phyloP scores from a whole-genome alignment of 2,113 vertebrate species.

The Naja naja region DNA sequence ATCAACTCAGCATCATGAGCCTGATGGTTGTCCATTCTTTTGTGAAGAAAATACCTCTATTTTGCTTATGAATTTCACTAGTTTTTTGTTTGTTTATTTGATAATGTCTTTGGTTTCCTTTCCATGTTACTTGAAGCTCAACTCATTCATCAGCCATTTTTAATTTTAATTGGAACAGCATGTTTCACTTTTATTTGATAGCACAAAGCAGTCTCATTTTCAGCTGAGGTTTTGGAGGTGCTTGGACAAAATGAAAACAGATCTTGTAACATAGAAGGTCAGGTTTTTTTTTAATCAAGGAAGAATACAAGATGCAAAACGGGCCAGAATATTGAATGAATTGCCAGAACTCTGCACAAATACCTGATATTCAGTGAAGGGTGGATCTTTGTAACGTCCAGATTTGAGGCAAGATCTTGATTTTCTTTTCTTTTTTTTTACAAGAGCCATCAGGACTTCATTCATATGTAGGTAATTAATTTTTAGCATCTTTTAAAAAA shows the following conservation, averaged over 20 bases:
- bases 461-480: neutral
- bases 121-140: neutral
- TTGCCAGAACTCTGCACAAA: neutral
- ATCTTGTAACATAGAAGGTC: neutral
- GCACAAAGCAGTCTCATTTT: neutral
- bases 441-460: slow-evolving; percentile 10
- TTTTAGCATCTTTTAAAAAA: slow-evolving; percentile 21
- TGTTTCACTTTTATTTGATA: neutral
- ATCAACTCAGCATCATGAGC: neutral
- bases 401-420: neutral
- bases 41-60: neutral
- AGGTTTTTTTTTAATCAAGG: neutral
- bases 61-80: neutral
- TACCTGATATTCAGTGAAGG: neutral
- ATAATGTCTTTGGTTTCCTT: neutral
- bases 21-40: neutral
- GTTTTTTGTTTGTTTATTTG: neutral
- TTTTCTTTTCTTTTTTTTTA: neutral
- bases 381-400: neutral
- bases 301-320: neutral
- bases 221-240: neutral
- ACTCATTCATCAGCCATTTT: neutral
- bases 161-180: neutral
- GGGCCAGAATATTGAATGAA: neutral
- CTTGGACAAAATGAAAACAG: neutral